Evolutionary conservation across 2,797 vertebrate genomes (phyloP).

Genomic region (Petrocephalus sullivani): DNA sequence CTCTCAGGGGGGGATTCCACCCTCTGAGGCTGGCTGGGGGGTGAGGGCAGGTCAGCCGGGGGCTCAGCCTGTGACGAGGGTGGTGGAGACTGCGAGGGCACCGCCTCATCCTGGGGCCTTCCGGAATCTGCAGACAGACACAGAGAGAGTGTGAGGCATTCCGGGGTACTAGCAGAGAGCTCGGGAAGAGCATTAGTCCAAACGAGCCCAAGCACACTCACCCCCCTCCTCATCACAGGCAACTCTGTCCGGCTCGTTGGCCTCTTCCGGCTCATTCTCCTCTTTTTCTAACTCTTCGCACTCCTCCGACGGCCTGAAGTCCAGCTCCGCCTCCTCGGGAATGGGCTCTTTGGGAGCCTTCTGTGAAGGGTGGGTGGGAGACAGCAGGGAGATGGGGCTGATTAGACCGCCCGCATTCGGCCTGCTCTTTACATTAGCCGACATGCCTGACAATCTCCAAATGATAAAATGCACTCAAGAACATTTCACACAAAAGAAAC

Average conservation of each 20-base stretch:
- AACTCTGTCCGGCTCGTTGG: conserved; percentile 78
- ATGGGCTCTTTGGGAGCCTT: conserved; percentile 95
- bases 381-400: background rate
- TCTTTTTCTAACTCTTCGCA: conserved; percentile 76
- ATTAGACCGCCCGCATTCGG: background rate
- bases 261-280: conserved; percentile 73
- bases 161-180: conserved; percentile 13
- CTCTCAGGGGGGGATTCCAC: conserved; percentile 48
- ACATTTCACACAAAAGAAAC: background rate
- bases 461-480: background rate
- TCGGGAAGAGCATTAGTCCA: background rate
- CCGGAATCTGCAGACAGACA: conserved; percentile 39
- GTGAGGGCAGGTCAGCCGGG: conserved; percentile 50
- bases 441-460: background rate
- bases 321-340: conserved; percentile 92
- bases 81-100: conserved; percentile 43
- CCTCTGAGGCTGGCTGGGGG: conserved; percentile 45
- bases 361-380: conserved; percentile 48
- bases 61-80: conserved; percentile 51
- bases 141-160: background rate
- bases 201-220: conserved; percentile 26
- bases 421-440: background rate
- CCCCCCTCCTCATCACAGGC: conserved; percentile 64
- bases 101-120: conserved; percentile 57
- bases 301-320: conserved; percentile 85